Percentiles rank a stretch among this genome's conserved stretches.
phyloP scores from a whole-genome alignment of 1,140 invertebrate species.

The Drosophila mayri region DNA sequence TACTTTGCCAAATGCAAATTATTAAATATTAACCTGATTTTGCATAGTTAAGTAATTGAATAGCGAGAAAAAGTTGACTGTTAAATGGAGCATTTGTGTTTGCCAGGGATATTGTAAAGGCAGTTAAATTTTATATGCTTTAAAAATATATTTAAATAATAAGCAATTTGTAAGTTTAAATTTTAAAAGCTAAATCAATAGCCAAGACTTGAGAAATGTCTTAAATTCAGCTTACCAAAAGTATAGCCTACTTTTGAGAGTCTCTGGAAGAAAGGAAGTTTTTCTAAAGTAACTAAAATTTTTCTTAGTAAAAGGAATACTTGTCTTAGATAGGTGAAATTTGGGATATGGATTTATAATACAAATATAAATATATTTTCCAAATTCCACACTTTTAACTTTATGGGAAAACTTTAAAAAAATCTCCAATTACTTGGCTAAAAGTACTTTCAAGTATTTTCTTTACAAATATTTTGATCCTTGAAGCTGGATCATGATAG shows the following conservation, averaged over 20 bases:
- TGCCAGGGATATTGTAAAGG: neutral
- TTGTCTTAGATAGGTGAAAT: neutral
- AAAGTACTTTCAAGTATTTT: no score
- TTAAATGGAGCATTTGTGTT: conserved; percentile 13
- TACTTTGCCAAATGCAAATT: conserved; percentile 5
- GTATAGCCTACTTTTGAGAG: neutral
- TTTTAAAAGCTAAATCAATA: neutral
- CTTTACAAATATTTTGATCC: no score
- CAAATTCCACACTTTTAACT: neutral
- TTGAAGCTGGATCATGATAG: neutral
- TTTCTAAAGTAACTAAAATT: neutral
- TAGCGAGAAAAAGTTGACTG: neutral
- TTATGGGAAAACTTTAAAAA: no score
- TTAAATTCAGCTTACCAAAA: neutral
- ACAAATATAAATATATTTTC: neutral
- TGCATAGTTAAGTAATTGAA: conserved; percentile 2
- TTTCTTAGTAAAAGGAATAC: neutral
- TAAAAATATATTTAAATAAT: no score
- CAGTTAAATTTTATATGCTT: no score
- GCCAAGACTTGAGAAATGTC: neutral
- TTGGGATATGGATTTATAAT: neutral
- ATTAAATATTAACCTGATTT: conserved; percentile 27
- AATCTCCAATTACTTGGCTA: no score
- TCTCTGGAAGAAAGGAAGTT: neutral
- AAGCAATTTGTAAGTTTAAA: no score